Evolutionary conservation across 2,113 vertebrate species (phyloP).

Genomic region (Ctenodactylus gundi): DNA sequence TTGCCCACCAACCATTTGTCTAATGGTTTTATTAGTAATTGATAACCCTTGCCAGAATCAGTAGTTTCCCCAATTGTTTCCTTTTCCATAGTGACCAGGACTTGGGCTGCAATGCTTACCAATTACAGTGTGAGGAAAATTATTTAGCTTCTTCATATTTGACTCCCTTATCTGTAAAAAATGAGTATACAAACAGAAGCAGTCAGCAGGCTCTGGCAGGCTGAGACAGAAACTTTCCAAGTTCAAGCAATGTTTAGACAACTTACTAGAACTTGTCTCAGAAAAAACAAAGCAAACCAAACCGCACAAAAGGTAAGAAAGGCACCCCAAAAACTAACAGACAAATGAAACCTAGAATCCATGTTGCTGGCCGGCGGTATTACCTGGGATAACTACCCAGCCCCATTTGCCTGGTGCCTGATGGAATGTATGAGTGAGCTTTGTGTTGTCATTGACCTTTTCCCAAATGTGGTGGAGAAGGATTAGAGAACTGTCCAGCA

Average conservation of each 20-base stretch:
- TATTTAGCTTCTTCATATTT: neutral
- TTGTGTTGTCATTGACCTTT: neutral
- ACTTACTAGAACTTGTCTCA: neutral
- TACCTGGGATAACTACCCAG: neutral
- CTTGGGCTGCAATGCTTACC: neutral
- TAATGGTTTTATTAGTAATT: neutral
- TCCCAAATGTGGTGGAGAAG: neutral
- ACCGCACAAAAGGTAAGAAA: neutral
- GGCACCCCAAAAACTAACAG: neutral
- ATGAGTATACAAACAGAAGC: neutral
- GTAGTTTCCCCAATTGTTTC: neutral
- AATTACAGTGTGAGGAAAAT: neutral
- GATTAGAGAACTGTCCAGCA: neutral
- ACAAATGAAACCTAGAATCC: neutral
- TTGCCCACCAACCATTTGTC: neutral
- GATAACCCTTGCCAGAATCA: neutral
- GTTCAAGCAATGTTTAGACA: neutral
- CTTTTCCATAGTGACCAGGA: neutral
- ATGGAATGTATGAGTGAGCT: neutral
- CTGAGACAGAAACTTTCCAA: neutral
- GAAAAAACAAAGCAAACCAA: too few species aligned
- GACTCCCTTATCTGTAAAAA: slow-evolving; percentile 16
- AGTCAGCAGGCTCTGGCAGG: neutral
- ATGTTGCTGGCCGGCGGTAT: neutral
- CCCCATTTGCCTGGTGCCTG: neutral